A percentile compares a stretch with the other conserved stretches of the same genome.
Conservation (phyloP, 2,797 vertebrate genomes). For the Neolamprologus multifasciatus region DNA sequence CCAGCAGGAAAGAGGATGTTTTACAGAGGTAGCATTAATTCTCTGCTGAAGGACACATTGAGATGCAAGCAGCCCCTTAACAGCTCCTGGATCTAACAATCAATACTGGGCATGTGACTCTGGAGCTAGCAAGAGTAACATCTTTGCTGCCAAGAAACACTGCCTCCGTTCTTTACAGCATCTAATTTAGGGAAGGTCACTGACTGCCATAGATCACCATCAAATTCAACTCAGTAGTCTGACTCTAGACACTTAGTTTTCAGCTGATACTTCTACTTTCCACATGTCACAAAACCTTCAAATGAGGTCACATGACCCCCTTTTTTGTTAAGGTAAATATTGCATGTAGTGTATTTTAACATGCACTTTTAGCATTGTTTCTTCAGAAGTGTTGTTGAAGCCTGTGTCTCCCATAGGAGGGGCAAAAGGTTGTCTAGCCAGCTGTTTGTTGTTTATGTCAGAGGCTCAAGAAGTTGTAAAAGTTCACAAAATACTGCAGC, state of each 20-base stretch:
- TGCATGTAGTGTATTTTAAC: background rate
- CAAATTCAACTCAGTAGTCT: background rate
- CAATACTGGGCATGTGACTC: slow-evolving; percentile 50
- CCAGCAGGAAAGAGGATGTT: background rate
- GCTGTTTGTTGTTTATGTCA: background rate
- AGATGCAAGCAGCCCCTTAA: slow-evolving; percentile 48
- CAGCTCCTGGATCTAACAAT: slow-evolving; percentile 45
- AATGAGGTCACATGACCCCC: background rate
- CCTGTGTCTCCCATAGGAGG: background rate
- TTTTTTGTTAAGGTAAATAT: background rate
- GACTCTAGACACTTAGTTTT: background rate
- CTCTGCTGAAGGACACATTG: slow-evolving; percentile 47
- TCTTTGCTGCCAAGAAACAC: slow-evolving; percentile 28
- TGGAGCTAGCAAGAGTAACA: slow-evolving; percentile 19
- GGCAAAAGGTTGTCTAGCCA: background rate
- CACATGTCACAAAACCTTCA: background rate
- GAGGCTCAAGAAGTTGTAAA: background rate
- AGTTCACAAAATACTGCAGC: background rate
- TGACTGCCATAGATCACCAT: slow-evolving; percentile 11
- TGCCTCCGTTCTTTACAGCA: slow-evolving; percentile 2
- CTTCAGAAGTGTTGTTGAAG: background rate
- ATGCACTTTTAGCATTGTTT: background rate
- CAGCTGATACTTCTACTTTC: background rate
- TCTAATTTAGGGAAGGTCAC: slow-evolving; percentile 40
- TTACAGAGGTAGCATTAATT: slow-evolving; percentile 48